phyloP scores from a whole-genome alignment of 2,797 vertebrate species.

The Betta splendens region DNA sequence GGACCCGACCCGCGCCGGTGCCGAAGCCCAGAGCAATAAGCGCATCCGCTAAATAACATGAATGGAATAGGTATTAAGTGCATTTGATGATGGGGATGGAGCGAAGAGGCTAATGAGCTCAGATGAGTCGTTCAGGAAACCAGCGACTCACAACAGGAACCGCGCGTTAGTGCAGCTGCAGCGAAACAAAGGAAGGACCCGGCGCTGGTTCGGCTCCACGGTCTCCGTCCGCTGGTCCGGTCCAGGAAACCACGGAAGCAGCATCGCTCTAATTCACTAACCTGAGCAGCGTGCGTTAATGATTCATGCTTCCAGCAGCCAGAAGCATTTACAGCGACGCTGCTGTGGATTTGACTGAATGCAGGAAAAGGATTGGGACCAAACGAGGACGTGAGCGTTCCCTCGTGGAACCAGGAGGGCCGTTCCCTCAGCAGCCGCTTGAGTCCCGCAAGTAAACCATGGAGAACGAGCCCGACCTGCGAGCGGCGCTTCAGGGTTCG shows the following conservation, averaged over 20 bases:
- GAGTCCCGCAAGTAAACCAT: slow-evolving; percentile 11
- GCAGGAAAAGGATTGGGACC: background rate
- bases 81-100: slow-evolving; percentile 11
- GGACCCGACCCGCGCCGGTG: slow-evolving; percentile 1
- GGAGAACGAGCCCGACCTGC: slow-evolving; percentile 10
- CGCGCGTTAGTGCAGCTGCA: slow-evolving; percentile 12
- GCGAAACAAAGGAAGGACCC: slow-evolving; percentile 1
- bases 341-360: background rate
- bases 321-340: slow-evolving; percentile 17
- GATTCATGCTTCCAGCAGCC: slow-evolving; percentile 42
- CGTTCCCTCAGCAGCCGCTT: slow-evolving; percentile 2
- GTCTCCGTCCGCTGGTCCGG: no score
- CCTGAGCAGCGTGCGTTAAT: slow-evolving; percentile 22
- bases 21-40: background rate
- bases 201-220: no score
- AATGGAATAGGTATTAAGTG: slow-evolving; percentile 4
- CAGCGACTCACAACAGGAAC: slow-evolving; percentile 13
- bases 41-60: background rate
- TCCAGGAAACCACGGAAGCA: slow-evolving; percentile 1
- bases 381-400: background rate
- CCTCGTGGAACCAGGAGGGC: slow-evolving; percentile 3
- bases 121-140: slow-evolving; percentile 17
- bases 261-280: slow-evolving; percentile 30
- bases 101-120: slow-evolving; percentile 18
- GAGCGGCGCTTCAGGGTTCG: background rate